Evolutionary conservation across 2,888 invertebrate species (phyloP).

Genomic region (Pegoplata infirma): DNA sequence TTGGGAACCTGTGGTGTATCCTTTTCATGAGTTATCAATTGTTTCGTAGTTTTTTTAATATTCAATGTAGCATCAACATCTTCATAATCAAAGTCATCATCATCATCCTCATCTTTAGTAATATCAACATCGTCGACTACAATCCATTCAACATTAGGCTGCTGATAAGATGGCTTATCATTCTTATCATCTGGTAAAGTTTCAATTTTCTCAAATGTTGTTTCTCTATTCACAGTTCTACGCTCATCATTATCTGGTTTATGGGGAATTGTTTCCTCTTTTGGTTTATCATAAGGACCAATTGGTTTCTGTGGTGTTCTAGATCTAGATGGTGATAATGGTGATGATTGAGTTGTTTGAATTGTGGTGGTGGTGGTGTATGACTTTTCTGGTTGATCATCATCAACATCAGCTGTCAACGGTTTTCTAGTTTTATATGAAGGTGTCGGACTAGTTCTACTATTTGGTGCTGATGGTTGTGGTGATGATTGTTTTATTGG

Average conservation of each 20-base stretch:
- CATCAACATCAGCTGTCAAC: conserved; percentile 53
- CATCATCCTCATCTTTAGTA: conserved; percentile 4
- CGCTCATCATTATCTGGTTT: conserved; percentile 67
- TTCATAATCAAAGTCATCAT: conserved; percentile 32
- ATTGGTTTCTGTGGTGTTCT: conserved; percentile 60
- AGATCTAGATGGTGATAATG: conserved; percentile 60
- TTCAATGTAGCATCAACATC: conserved; percentile 32
- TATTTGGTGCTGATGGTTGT: conserved; percentile 67
- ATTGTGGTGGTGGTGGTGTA: conserved; percentile 47
- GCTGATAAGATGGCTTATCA: conserved; percentile 20
- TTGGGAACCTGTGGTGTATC: neutral
- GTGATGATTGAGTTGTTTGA: conserved; percentile 54
- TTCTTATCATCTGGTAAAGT: neutral
- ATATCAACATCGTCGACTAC: conserved; percentile 43
- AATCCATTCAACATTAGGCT: conserved; percentile 33
- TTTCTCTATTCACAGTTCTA: conserved; percentile 68
- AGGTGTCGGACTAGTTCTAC: conserved; percentile 65
- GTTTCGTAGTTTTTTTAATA: conserved; percentile 34
- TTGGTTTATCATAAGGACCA: conserved; percentile 53
- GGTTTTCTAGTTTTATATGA: conserved; percentile 62
- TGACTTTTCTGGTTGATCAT: conserved; percentile 48
- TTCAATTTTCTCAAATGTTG: conserved; percentile 67
- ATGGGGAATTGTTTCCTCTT: conserved; percentile 39
- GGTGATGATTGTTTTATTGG: conserved; percentile 65
- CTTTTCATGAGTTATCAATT: conserved; percentile 50